Evolutionary conservation across 2,113 vertebrate species (phyloP).

Genomic region (Rissa tridactyla): DNA sequence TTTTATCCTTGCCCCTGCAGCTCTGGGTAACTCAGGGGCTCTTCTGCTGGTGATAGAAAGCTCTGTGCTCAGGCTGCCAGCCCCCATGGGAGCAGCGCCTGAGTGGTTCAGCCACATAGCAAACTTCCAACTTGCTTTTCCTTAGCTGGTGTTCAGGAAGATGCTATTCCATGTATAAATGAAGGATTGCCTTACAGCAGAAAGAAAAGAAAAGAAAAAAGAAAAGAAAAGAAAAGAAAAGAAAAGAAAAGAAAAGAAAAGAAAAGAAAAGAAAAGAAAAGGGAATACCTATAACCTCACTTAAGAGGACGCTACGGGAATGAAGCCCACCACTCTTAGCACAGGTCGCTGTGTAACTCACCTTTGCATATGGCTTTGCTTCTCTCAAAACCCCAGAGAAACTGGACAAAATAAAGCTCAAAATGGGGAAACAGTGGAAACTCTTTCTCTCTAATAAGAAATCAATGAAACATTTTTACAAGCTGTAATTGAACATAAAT

Average conservation of each 20-base stretch:
- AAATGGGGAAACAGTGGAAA: neutral
- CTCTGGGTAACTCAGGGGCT: neutral
- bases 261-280: neutral
- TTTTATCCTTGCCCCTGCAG: neutral
- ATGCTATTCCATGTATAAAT: neutral
- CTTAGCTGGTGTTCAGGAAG: neutral
- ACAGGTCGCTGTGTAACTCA: neutral
- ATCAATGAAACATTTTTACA: constrained; percentile 3
- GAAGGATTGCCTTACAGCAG: neutral
- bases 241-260: too few relatives aligned
- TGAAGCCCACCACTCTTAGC: rapidly evolving
- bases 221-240: too few relatives aligned
- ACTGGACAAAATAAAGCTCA: neutral
- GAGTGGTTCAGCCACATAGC: neutral
- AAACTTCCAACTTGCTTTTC: neutral
- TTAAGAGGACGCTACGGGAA: neutral
- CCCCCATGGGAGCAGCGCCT: neutral
- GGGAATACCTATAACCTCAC: neutral
- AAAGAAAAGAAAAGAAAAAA: neutral
- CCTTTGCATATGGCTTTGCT: neutral
- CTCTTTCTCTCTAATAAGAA: neutral
- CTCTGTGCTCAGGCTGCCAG: neutral
- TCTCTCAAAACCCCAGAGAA: neutral
- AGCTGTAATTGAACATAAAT: constrained; percentile 15
- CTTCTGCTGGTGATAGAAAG: neutral